Percentiles rank a stretch among this genome's conserved stretches.
Evolutionary conservation across 2,113 vertebrate species (phyloP).

Genomic region (Tichodroma muraria): DNA sequence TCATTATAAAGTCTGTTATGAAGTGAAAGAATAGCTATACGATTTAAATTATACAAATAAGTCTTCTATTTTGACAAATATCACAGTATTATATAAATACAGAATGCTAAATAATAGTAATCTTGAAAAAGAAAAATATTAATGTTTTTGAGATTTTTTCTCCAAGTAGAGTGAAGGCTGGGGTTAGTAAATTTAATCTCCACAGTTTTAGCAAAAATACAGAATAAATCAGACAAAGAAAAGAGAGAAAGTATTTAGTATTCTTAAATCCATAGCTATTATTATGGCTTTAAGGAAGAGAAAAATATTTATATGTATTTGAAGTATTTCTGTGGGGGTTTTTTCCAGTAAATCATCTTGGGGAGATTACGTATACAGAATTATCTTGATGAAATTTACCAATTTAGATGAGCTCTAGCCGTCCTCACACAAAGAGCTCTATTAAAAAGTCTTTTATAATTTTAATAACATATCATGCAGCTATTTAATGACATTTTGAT

Average conservation of each 20-base stretch:
- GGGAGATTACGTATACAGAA: background rate
- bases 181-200: background rate
- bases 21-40: background rate
- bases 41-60: background rate
- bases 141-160: background rate
- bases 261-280: background rate
- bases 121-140: background rate
- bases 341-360: background rate
- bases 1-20: background rate
- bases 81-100: background rate
- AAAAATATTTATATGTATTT: background rate
- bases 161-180: background rate
- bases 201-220: background rate
- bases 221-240: background rate
- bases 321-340: background rate
- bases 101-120: background rate
- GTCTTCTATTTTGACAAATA: background rate
- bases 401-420: slow-evolving; percentile 1
- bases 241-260: background rate
- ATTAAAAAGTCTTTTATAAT: slow-evolving; percentile 53
- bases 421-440: slow-evolving; percentile 1
- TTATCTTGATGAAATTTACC: slow-evolving; percentile 13
- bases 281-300: background rate
- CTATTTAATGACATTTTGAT: slow-evolving; percentile 41
- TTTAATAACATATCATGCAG: slow-evolving; percentile 39